Base-by-base conservation (phyloP, 2,888 invertebrate genomes). In the Epinotia nisella region DNA sequence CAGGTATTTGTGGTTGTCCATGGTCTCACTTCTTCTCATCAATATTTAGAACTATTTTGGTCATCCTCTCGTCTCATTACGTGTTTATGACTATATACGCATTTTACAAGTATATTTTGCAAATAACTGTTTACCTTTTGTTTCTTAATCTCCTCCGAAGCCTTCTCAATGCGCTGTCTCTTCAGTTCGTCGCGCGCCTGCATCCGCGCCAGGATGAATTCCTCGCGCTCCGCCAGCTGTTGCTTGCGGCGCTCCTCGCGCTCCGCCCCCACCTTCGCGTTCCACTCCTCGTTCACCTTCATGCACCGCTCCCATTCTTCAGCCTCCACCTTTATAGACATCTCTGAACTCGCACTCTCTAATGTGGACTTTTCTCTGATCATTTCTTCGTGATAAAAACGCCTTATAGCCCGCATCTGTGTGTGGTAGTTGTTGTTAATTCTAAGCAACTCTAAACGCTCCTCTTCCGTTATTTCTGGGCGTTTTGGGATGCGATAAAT, bases 341-440 rank as follows among this genome's bases (percentile, higher is more conserved):
- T 89, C 70, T 94, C 95, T 4, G 95, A 92, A 82, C 94, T 94
- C 13, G 94, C 94, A 72, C 94, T 94, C 10, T 94, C 91, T 2
- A 94, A 89, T 0, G 92, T 88, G 0, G 94, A 94, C 70, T 92
- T 90, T 68, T 94, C 93, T 4, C 89, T 92, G 19, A 91, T 85
- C 81, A 94, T 92, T 77, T 95, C 95, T 41, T 93, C 90, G n/a
- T 91, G 86, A 72, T 94, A 92, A 82, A 93, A 95, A 76, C 89
- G 83, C 1, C 93, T 89, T 56, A 95, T 89, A 0, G 95, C 94
- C 1, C 95, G 93, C 88, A 95, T 90, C 74, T 90, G 93, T 87
- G 96, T 93, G 83, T 95, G 95, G 82, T 98, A 98, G 82, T 96
- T 95, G 78, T 96, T 96, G 83, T 94, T 92, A 62, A 98, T 92